Percentiles rank a stretch among this genome's conserved stretches.
Evolutionary conservation across 1,140 invertebrate species (phyloP).

Genomic region (Drosophila bifasciata): DNA sequence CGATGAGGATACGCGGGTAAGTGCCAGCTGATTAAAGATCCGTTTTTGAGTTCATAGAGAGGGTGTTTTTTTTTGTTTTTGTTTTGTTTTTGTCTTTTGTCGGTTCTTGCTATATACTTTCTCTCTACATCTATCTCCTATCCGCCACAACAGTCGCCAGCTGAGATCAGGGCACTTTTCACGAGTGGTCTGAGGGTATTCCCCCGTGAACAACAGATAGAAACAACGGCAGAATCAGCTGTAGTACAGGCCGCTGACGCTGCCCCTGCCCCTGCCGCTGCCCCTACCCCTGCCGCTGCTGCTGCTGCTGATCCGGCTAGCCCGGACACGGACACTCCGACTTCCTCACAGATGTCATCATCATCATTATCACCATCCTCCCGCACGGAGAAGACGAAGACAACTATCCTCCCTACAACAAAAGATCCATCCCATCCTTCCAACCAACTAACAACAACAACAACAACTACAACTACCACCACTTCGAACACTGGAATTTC

Average conservation of each 20-base stretch:
- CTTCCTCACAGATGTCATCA: too few relatives aligned
- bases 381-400: too few relatives aligned
- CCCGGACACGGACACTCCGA: too few relatives aligned
- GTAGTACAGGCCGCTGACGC: slow-evolving; percentile 1
- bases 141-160: slow-evolving; percentile 32
- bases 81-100: background rate
- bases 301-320: background rate
- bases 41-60: too few relatives aligned
- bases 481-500: too few relatives aligned
- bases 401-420: too few relatives aligned
- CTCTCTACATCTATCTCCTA: slow-evolving; percentile 9
- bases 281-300: background rate
- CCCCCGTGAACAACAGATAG: slow-evolving; percentile 41
- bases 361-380: too few relatives aligned
- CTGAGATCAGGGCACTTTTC: slow-evolving; percentile 38
- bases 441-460: too few relatives aligned
- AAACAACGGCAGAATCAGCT: background rate
- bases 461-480: too few relatives aligned
- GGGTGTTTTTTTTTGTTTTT: background rate
- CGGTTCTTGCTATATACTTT: slow-evolving; percentile 23
- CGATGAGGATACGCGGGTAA: slow-evolving; percentile 46
- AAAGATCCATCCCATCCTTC: too few relatives aligned
- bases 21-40: slow-evolving; percentile 1
- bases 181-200: slow-evolving; percentile 54
- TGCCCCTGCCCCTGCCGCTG: background rate